These are phyloP conservation scores for Hipposideros armiger DNA, from an alignment of 2,113 vertebrate genomes.

Conservation along the genomic window DNA sequence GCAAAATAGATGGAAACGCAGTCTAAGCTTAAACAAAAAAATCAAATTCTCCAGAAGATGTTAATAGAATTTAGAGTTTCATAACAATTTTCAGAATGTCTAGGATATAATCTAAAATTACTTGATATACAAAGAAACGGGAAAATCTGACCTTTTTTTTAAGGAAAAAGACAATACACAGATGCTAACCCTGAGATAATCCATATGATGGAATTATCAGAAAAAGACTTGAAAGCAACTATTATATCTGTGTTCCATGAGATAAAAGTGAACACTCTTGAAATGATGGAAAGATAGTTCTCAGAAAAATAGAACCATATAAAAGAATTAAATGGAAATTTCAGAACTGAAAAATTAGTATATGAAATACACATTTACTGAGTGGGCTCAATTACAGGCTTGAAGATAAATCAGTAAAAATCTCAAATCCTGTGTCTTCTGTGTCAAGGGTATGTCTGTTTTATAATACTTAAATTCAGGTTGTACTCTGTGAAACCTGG, in stretches of 20 bases:
- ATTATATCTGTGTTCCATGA: not conserved
- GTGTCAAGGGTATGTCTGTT: not conserved
- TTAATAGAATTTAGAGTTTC: not conserved
- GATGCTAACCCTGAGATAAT: not conserved
- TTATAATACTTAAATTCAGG: not conserved
- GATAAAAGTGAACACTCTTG: conserved; percentile 2
- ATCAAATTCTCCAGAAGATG: not conserved
- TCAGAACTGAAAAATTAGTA: not conserved
- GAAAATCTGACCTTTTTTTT: conserved; percentile 26
- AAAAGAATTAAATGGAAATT: conserved; percentile 16
- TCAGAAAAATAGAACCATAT: conserved; percentile 19
- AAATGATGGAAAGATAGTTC: conserved; percentile 31
- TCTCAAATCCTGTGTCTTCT: not conserved
- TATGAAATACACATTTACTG: not conserved
- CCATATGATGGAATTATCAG: not conserved
- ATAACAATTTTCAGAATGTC: not conserved
- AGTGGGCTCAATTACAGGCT: not conserved
- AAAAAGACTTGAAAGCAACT: conserved; percentile 30
- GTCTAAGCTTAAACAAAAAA: not conserved
- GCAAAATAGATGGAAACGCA: not conserved
- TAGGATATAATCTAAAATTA: conserved; percentile 9
- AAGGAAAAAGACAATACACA: not conserved
- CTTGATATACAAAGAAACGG: conserved; percentile 5
- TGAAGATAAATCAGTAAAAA: not conserved
- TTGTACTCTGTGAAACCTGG: not conserved